These are phyloP conservation scores for Crax fasciolata DNA, from an alignment of 2,797 vertebrate genomes.

Conservation along the genomic window DNA sequence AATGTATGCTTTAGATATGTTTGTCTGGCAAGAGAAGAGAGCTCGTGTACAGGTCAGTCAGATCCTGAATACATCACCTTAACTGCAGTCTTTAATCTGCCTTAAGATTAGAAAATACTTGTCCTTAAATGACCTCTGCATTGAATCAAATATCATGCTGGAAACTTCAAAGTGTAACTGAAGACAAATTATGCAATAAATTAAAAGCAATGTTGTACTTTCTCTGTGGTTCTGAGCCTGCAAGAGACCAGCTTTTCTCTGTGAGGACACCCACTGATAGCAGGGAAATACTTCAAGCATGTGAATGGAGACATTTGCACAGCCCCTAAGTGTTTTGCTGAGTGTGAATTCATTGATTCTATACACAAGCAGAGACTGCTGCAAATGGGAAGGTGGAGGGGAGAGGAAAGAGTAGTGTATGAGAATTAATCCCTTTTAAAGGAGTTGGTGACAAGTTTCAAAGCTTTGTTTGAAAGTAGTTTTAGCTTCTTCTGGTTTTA, in stretches of 20 bases:
- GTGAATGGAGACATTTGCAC: neutral
- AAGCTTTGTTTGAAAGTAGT: neutral
- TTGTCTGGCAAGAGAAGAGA: neutral
- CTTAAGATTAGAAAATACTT: neutral
- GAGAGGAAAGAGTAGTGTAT: neutral
- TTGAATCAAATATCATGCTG: neutral
- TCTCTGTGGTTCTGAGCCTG: neutral
- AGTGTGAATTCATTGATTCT: neutral
- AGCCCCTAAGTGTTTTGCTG: neutral
- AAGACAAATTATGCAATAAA: neutral
- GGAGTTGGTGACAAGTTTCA: neutral
- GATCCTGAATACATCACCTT: neutral
- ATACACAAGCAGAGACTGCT: neutral
- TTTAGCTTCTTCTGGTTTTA: neutral
- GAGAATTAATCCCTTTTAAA: neutral
- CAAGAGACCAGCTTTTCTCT: neutral
- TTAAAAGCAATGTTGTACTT: neutral
- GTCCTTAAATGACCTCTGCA: conserved; percentile 10
- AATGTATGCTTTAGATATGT: neutral
- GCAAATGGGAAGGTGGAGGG: neutral
- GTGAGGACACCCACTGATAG: neutral
- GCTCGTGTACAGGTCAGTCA: neutral
- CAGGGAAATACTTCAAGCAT: neutral
- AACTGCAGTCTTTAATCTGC: neutral
- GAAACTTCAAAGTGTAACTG: conserved; percentile 16